phyloP scores from a whole-genome alignment of 2,113 vertebrate species.

The Melanerpes formicivorus region DNA sequence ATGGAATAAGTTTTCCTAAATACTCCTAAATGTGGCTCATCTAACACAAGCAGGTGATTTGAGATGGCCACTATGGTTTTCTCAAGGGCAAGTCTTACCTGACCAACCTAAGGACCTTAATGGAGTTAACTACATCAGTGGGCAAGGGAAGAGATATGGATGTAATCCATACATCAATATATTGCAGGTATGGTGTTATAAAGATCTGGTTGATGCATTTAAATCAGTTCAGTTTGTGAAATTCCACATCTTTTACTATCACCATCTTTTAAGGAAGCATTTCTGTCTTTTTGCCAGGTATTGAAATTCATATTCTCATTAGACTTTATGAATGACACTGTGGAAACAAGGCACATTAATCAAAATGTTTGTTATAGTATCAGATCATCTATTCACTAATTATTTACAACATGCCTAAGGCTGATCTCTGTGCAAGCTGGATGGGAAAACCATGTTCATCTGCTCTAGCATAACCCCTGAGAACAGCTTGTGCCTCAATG shows the following conservation, averaged over 20 bases:
- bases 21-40: too few species aligned
- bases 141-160: too few species aligned
- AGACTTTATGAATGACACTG: neutral
- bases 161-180: neutral
- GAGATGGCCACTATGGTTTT: too few species aligned
- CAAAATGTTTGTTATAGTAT: neutral
- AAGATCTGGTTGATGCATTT: neutral
- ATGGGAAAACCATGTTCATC: neutral
- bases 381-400: neutral
- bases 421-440: neutral
- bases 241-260: neutral
- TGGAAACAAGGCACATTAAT: neutral
- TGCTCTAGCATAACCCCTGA: neutral
- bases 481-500: neutral
- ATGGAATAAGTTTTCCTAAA: too few species aligned
- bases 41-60: too few species aligned
- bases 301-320: neutral
- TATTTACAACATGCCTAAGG: slow-evolving; percentile 14
- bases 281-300: neutral
- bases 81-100: too few species aligned
- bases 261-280: neutral
- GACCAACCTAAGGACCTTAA: too few species aligned
- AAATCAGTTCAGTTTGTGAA: neutral
- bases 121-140: too few species aligned
- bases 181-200: neutral